Base-by-base conservation (phyloP, 2,797 vertebrate species). In the Psittacula echo region DNA sequence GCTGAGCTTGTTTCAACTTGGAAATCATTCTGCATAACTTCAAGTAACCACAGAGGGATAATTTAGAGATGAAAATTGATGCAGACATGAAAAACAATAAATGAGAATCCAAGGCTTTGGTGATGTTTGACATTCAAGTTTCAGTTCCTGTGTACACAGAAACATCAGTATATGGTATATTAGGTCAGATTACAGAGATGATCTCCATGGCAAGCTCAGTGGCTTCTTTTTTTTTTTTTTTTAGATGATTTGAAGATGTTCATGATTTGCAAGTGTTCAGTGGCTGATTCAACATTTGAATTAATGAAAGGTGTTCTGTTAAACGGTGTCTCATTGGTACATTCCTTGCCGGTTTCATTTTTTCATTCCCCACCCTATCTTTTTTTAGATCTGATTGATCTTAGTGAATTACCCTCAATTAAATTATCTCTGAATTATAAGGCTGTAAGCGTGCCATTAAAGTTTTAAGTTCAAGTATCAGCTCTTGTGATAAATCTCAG, bases 381-480 rank as follows among this genome's bases (percentile, higher is more conserved):
- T 81, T 88, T 92, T 94, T 85, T 90, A 79, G 74, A 45, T 85
- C 58, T 94, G 73, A 87, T 37, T 86, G 41, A 71, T 92, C 50
- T 83, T 80, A 92, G 62, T 4, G 7, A 95, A 83, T 64, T 89
- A 72, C 54, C 41, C 39, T 87, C 81, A 74, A 41, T 85, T 65
- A 96, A 92, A 80, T 92, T 83, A 74, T 89, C 54, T 92, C 73
- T 41, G 22, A 95, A 77, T 96, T 94, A 77, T 29, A 56, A 88
- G 67, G 48, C 41, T 87, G 19, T 88, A 86, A 92, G 70, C 30
- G 39, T 72, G 53, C 79, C 58, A 90, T 94, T 94, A 85, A 93
- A 87, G 50, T 94, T 85, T 95, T 90, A 95, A 94, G 85, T 93
- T 96, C 91, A 93, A 96, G 62, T 83, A 87, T 93, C 86, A 89